phyloP scores from a whole-genome alignment of 1,140 invertebrate genomes.

The Aphaenogaster ashmeadi region DNA sequence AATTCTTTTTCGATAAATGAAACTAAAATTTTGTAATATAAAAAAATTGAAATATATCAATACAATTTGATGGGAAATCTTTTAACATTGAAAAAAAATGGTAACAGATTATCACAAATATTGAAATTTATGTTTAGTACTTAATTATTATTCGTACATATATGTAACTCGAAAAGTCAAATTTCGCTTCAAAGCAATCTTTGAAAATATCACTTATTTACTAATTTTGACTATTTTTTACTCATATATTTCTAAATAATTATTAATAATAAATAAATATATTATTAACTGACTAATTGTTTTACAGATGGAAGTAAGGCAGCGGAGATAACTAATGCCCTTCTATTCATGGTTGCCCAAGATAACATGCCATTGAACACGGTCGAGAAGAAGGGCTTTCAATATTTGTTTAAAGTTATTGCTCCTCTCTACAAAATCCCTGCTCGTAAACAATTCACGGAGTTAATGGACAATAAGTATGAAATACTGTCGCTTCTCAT shows the following conservation, averaged over 20 bases:
- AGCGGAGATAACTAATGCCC: not conserved
- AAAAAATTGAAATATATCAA: too few relatives aligned
- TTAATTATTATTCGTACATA: too few relatives aligned
- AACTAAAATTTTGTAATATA: too few relatives aligned
- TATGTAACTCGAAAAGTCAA: too few relatives aligned
- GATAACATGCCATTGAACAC: slow-evolving; percentile 4
- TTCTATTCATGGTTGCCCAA: not conserved
- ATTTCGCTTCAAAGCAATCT: too few relatives aligned
- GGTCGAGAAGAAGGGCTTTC: not conserved
- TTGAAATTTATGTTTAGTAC: too few relatives aligned
- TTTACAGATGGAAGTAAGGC: slow-evolving; percentile 2
- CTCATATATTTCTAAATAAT: not conserved
- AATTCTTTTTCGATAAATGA: too few relatives aligned
- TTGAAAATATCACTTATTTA: not conserved
- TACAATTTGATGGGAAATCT: too few relatives aligned
- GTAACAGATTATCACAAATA: too few relatives aligned
- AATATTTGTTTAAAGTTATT: not conserved
- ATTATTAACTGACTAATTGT: not conserved
- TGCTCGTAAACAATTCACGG: not conserved
- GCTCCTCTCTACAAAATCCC: slow-evolving; percentile 3
- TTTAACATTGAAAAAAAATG: too few relatives aligned
- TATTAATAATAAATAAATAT: not conserved
- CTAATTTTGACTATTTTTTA: too few relatives aligned
- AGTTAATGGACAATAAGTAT: slow-evolving; percentile 7
- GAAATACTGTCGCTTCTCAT: not conserved